Evolutionary conservation across 1,140 invertebrate genomes (phyloP), one percentile per base, ranked within the genome.

Genomic region (Phymastichus coffea): DNA sequence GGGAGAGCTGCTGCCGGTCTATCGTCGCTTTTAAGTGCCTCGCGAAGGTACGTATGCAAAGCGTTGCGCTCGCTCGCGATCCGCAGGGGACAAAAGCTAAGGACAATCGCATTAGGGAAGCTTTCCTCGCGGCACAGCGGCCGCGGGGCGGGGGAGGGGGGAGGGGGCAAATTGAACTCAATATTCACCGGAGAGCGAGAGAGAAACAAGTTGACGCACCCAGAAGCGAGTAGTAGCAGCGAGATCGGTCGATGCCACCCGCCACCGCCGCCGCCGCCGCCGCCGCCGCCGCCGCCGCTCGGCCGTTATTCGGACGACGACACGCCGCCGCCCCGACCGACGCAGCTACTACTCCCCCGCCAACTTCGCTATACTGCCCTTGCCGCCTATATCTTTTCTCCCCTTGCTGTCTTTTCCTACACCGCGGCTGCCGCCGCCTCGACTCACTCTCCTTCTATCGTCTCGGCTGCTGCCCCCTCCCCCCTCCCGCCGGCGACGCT

Each of bases 231-330:
- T 12, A 33, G 12, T 23, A 65, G 67, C 63, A 71, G 70, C 78
- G 22, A 79, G 78, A 80, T 79, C 77, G 77, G 79, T 80, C 77
- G 79, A 80, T 79, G 77, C 77, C 74, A 77, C 72, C 71, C 73
- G 74, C 75, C 78, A 77, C 79, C 76, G 78, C 44, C 26, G 46
- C 57, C 25, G 35, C 28, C 12, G 6, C 28, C 12, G 12, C 28
- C 37, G 4, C 9, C 15, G 15, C 15, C 4, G 28, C 47, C 9
- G 8, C 26, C 15, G 2, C 22, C 74, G 77, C 72, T 72, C 73
- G 74, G 76, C 78, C 77, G 77, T 79, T 79, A 80, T 80, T 79
- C 77, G 77, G 78, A 78, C 77, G 77, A 80, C 77, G 78, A 80
- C 78, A 80, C 76, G 78, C 44, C 26, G 46, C 57, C 25, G 35